Base-by-base conservation (phyloP, 2,888 invertebrate species). In the Tenthredo amoena region DNA sequence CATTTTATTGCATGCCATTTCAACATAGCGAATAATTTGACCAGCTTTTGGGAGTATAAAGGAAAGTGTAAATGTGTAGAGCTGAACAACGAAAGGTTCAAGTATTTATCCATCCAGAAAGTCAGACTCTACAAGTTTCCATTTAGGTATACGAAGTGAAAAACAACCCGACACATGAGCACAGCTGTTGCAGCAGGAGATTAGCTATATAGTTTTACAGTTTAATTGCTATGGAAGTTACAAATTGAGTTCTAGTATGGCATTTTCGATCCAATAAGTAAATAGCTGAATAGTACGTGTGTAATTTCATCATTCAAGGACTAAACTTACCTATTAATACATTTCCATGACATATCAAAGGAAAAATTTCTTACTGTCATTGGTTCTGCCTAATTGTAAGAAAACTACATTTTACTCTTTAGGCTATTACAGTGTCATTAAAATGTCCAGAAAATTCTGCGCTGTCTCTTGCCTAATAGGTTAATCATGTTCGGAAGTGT, bases 61-160 rank as follows among this genome's bases (percentile, higher is more conserved):
- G 10, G 5, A n/a, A 37, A 37, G 37, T 37, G n/a, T 71, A 1
- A 18, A 26, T 21, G 21, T 26, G 10, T 10, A 37, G 71, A n/a
- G 3, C 21, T 43, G 10, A 43, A 74, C n/a, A 43, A 74, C 72
- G 43, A 74, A 12, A 74, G 3, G 43, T 43, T 43, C 18, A 12
- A 74, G 43, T 74, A 74, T 74, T 43, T 74, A 74, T 74, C 43
- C 43, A 26, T 40, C 43, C 40, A 74, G 43, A 74, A 74, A 43
- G 47, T 47, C 47, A 15, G 72, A 21, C 43, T n/a, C 7, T 55
- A 4, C 72, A 43, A 74, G 72, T 74, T 74, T 74, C 72, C 72
- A 43, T 74, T 37, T 74, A 21, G 21, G 72, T 74, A 43, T 34
- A 31, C 18, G 1, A 74, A 43, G 21, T 40, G 21, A 43, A 74